Evolutionary conservation across 2,888 invertebrate species (phyloP), one percentile per base, ranked within the genome.

Genomic region (Phytoseiulus persimilis): DNA sequence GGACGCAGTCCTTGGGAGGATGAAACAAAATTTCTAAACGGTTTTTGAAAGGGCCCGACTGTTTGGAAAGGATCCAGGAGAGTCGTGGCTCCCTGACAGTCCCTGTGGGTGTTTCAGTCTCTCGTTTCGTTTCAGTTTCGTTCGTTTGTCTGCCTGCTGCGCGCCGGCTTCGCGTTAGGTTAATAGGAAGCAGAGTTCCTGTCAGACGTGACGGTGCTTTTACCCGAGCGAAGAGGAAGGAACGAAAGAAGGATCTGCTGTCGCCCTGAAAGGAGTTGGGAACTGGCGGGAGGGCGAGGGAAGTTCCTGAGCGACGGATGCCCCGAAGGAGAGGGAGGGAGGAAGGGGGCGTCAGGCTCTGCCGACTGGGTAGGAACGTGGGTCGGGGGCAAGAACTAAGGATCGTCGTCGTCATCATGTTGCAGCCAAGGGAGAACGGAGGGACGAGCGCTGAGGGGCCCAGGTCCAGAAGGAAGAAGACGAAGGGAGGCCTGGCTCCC

Each of bases 401-500:
- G 65, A 65, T 65, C 65, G 65, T 28, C 65, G 65, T 28, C 65
- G 65, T 28, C 65, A 65, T 65, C 65, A 65, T 65, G 65, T 65
- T 65, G 65, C 65, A 65, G 65, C 65, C 28, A 65, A 65, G 65
- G 65, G 65, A 65, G 65, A 65, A 65, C 65, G 65, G 23, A 28
- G 65, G 65, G 65, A 65, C 65, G 65, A 65, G 18, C 23, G 65
- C 18, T 39, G 39, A 39, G 39, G 39, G 65, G 65, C 28, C 28
- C 65, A 65, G 65, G 65, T 65, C 65, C 65, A 65, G 65, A 65
- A 65, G 65, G 65, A 65, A 65, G 65, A 65, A 65, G 65, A 28
- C 65, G 65, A 65, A 65, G 87, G 45, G 32, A 87, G 39, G 87
- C 87, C 18, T 28, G 28, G 87, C 87, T 33, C 32, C 33, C 39